These are phyloP conservation scores for Geococcyx californianus DNA, from an alignment of 2,113 vertebrate species.

Conservation along the genomic window DNA sequence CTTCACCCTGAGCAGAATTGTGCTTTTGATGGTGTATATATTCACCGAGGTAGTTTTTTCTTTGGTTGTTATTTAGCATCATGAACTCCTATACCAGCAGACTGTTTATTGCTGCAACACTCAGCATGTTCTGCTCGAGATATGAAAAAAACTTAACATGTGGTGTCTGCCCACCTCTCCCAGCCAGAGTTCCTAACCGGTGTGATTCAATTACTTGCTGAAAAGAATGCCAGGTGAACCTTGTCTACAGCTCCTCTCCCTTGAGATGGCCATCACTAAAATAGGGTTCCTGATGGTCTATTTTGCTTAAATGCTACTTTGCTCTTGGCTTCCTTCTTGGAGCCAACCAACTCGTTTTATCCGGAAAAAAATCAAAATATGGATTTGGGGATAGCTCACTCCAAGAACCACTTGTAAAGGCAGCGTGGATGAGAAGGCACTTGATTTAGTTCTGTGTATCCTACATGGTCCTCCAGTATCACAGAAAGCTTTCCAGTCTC, in stretches of 20 bases:
- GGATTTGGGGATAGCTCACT: not conserved
- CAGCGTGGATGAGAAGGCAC: not conserved
- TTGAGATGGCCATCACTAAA: not conserved
- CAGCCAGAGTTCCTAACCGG: not conserved
- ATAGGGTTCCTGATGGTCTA: not conserved
- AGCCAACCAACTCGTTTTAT: not conserved
- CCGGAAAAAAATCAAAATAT: not conserved
- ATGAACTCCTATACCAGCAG: not conserved
- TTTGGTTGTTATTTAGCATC: not conserved
- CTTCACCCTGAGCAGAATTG: not conserved
- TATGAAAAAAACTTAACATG: not conserved
- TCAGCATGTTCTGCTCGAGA: not conserved
- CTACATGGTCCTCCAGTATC: not conserved
- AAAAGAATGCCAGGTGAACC: not conserved
- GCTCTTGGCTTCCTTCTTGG: not conserved
- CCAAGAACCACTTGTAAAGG: not conserved
- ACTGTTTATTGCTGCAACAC: not conserved
- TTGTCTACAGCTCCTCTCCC: not conserved
- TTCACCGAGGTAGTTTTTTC: not conserved
- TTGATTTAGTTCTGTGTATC: not conserved
- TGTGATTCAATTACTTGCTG: not conserved
- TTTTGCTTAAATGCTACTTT: not conserved
- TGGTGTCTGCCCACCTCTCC: not conserved
- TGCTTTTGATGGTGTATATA: not conserved
- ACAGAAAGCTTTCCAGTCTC: not conserved